phyloP scores from a whole-genome alignment of 2,113 vertebrate genomes.

The Agelaius tricolor region DNA sequence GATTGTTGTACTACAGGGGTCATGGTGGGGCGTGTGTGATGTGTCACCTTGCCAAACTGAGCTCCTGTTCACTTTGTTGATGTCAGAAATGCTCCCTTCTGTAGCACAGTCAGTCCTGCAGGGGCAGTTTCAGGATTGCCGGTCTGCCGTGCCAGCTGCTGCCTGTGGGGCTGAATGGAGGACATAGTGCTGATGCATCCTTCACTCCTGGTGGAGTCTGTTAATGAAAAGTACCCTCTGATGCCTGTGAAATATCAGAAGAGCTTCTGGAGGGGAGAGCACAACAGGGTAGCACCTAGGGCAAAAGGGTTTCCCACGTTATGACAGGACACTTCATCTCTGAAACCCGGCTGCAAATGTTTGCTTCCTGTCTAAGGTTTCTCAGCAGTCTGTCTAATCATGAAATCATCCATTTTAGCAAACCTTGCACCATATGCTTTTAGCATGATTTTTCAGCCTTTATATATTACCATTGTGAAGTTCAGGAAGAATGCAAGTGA shows the following conservation, averaged over 20 bases:
- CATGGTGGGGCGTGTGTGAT: not conserved
- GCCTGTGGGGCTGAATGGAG: not conserved
- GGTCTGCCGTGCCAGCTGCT: rapidly evolving
- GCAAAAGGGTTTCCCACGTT: not conserved
- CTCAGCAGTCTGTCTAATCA: not conserved
- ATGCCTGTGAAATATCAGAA: not conserved
- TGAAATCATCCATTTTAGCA: not conserved
- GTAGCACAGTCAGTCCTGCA: rapidly evolving
- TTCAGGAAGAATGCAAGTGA: not conserved
- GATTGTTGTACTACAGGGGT: not conserved
- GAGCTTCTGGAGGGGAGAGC: not conserved
- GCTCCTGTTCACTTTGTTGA: not conserved
- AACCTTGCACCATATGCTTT: not conserved
- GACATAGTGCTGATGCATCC: not conserved
- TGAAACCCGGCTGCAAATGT: not conserved
- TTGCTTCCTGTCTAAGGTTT: not conserved
- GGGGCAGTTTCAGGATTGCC: not conserved
- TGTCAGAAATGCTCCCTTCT: not conserved
- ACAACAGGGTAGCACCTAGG: not conserved
- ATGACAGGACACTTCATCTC: not conserved
- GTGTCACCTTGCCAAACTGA: not conserved
- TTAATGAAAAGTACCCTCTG: not conserved
- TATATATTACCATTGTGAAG: not conserved
- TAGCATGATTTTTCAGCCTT: not conserved
- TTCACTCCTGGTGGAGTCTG: not conserved